phyloP scores from a whole-genome alignment of 2,888 invertebrate species.

The Creontiades dilutus region DNA sequence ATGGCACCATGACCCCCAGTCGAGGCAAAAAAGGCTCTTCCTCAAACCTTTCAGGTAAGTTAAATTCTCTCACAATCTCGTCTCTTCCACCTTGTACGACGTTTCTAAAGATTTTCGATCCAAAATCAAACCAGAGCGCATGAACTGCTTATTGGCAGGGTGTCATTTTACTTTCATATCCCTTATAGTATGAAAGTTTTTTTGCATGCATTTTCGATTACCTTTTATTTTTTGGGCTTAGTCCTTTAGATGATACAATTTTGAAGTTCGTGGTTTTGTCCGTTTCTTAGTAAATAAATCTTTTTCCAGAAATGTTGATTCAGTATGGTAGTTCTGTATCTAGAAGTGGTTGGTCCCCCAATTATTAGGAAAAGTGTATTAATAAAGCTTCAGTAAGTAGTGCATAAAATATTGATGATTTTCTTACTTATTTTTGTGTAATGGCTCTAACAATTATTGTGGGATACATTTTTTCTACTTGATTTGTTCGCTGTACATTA shows the following conservation, averaged over 20 bases:
- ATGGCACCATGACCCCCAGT: constrained; percentile 86
- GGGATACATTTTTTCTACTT: too few relatives aligned
- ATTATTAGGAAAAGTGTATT: not conserved
- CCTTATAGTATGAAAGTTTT: not conserved
- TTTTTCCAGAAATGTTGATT: not conserved
- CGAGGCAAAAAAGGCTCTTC: constrained; percentile 89
- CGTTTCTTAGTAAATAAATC: not conserved
- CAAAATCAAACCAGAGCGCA: not conserved
- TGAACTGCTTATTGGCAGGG: constrained; percentile 17
- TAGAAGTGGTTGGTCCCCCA: not conserved
- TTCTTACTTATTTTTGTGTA: too few relatives aligned
- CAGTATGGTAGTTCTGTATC: not conserved
- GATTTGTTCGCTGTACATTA: too few relatives aligned
- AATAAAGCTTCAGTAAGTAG: not conserved
- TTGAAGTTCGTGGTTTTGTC: not conserved
- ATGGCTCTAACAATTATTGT: too few relatives aligned
- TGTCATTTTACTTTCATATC: constrained; percentile 4
- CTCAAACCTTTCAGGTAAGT: constrained; percentile 89
- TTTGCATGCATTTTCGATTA: not conserved
- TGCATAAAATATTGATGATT: too few relatives aligned
- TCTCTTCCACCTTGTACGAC: not conserved
- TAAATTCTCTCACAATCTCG: not conserved
- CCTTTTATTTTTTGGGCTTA: not conserved
- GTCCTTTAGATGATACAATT: not conserved
- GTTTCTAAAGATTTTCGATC: not conserved